These are phyloP conservation scores for Drosophila paranaensis DNA, from an alignment of 2,888 invertebrate species.

Conservation along the genomic window DNA sequence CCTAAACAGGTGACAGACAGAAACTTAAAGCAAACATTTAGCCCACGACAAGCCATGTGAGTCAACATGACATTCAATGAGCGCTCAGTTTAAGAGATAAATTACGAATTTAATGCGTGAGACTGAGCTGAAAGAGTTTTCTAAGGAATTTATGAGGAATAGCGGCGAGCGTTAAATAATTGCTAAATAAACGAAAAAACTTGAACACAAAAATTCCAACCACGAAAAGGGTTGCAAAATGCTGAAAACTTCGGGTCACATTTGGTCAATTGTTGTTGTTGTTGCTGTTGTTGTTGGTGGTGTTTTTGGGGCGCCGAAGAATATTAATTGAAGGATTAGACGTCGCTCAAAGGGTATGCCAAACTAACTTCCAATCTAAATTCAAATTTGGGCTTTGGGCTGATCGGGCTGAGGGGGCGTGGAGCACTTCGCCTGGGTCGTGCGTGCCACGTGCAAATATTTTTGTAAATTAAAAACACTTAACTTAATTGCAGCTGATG, in stretches of 20 bases:
- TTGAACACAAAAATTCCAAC: constrained; percentile 49
- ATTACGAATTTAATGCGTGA: constrained; percentile 59
- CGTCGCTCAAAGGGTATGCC: constrained; percentile 55
- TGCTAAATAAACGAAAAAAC: constrained; percentile 23
- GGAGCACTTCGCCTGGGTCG: neutral
- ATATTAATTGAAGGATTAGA: constrained; percentile 79
- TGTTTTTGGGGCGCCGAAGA: constrained; percentile 52
- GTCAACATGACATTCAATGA: neutral
- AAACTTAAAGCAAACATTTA: constrained; percentile 50
- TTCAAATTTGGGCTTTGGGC: constrained; percentile 57
- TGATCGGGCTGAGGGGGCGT: neutral
- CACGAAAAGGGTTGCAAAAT: constrained; percentile 67
- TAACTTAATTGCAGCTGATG: constrained; percentile 76
- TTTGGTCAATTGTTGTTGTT: constrained; percentile 44
- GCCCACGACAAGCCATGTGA: neutral
- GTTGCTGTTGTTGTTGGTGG: constrained; percentile 24
- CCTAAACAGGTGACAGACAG: constrained; percentile 59
- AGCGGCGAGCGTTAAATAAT: constrained; percentile 65
- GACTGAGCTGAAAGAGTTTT: neutral
- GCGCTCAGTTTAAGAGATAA: constrained; percentile 51
- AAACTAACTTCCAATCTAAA: constrained; percentile 74
- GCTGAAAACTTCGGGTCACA: constrained; percentile 60
- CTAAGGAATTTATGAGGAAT: constrained; percentile 2
- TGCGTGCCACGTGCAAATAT: constrained; percentile 67
- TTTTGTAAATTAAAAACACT: constrained; percentile 65